Evolutionary conservation across 2,888 invertebrate genomes (phyloP).

Genomic region (Tetragnatha montana): DNA sequence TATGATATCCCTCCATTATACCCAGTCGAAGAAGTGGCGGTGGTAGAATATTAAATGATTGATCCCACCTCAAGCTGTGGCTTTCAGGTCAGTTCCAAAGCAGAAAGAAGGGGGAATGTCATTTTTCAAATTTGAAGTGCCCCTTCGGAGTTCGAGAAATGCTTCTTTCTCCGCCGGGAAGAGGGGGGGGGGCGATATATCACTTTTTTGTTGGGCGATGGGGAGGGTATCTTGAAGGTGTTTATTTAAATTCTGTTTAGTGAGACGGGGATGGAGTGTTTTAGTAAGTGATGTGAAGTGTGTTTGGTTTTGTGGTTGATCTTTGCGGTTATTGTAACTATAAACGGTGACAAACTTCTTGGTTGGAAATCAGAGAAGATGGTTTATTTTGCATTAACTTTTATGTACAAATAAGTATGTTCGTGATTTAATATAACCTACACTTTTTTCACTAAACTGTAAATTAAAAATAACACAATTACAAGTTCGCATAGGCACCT

Average conservation of each 20-base stretch:
- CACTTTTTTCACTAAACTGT: too few species aligned
- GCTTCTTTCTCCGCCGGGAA: not conserved
- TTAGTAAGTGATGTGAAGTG: too few species aligned
- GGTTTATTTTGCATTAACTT: too few species aligned
- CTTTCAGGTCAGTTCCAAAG: constrained; percentile 8
- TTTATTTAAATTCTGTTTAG: not conserved
- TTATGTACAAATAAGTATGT: too few species aligned
- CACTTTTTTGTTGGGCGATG: not conserved
- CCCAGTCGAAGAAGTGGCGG: not conserved
- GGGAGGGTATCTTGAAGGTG: not conserved
- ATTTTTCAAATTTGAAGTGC: constrained; percentile 3
- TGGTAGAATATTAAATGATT: constrained; percentile 35
- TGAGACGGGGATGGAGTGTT: not conserved
- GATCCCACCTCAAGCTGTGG: constrained; percentile 4
- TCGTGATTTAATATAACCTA: too few species aligned
- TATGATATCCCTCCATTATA: not conserved
- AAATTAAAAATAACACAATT: too few species aligned
- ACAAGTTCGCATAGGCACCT: too few species aligned
- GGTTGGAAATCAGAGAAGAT: too few species aligned
- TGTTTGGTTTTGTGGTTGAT: too few species aligned
- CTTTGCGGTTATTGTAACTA: too few species aligned
- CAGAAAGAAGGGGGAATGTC: not conserved
- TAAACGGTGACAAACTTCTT: too few species aligned
- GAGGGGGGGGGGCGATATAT: not conserved
- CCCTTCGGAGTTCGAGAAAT: not conserved